Percentiles rank a stretch among this genome's conserved stretches.
Evolutionary conservation across 2,888 invertebrate species (phyloP).

Genomic region (Dysmachus trigonus): DNA sequence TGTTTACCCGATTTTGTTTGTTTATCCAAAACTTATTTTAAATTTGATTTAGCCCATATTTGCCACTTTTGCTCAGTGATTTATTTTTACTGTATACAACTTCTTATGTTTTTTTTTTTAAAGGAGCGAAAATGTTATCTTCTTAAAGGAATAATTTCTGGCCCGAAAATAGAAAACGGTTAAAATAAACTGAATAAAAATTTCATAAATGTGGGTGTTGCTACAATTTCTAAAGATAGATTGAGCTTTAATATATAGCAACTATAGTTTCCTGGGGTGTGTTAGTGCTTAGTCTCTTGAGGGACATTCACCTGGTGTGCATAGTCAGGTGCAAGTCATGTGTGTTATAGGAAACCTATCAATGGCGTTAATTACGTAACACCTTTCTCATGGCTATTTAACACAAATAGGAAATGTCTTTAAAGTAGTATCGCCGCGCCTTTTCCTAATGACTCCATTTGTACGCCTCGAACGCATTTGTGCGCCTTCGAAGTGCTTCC

Average conservation of each 20-base stretch:
- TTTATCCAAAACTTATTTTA: no score
- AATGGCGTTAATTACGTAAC: conserved; percentile 17
- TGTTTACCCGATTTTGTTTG: no score
- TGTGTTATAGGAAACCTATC: conserved; percentile 1
- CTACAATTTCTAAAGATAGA: not conserved
- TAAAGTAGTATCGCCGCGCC: not conserved
- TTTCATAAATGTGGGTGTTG: not conserved
- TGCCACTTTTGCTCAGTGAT: no score
- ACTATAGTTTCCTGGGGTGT: not conserved
- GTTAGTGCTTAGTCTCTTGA: not conserved
- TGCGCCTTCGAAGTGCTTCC: conserved; percentile 38
- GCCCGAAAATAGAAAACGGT: no score
- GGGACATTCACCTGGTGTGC: not conserved
- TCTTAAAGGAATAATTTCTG: no score
- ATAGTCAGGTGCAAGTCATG: conserved; percentile 7
- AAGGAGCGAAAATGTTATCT: no score
- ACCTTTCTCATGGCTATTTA: not conserved
- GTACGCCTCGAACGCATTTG: not conserved
- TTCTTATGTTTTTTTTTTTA: no score
- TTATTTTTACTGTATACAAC: no score
- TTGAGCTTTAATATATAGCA: not conserved
- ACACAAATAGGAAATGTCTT: conserved; percentile 6
- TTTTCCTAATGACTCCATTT: conserved; percentile 44
- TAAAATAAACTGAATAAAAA: no score
- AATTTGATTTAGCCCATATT: no score